Evolutionary conservation across 2,888 invertebrate species (phyloP), one percentile per base, ranked within the genome.

Genomic region (Apotomis turbidana): DNA sequence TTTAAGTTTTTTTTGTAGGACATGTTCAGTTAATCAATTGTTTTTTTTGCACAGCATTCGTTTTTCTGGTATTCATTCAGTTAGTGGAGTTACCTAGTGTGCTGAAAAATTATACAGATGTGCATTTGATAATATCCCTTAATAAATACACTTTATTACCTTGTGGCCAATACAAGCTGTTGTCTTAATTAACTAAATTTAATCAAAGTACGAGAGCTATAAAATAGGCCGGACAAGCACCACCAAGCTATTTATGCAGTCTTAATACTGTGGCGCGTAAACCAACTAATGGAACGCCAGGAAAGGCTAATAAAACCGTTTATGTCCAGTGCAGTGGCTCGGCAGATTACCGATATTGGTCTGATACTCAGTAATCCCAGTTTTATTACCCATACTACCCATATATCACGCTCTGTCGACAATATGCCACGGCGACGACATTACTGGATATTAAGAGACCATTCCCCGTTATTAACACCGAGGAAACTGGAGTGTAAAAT

Each of bases 251-350:
- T 63, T 66, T 62, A 71, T 52, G 61, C 62, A 71, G 44, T 51
- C 57, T 51, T 44, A n/a, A n/a, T n/a, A 51, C 51, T 66, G 66
- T 51, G 55, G 51, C 60, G 59, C 58, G 44, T 76, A 79, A 79
- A 79, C 74, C 75, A 69, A 78, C 80, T 81, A 83, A 86, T 82
- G 78, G 83, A 75, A 79, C 77, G 76, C 75, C 79, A 81, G 81
- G 83, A 82, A 84, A 87, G 83, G 79, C 79, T 81, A 83, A 86
- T 90, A 87, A 88, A 88, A 85, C 78, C 75, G 80, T 86, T 86
- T 84, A 89, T 82, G 81, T 80, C 77, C 75, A 74, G 75, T 85
- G 81, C 81, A 84, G 75, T 80, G 75, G 79, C 78, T 80, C 76
- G 76, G 76, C 71, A 81, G 83, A 83, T 86, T 83, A 84, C 76